These are phyloP conservation scores for Pristionchus pacificus DNA, from an alignment of 1,140 invertebrate species.

Conservation along the genomic window DNA sequence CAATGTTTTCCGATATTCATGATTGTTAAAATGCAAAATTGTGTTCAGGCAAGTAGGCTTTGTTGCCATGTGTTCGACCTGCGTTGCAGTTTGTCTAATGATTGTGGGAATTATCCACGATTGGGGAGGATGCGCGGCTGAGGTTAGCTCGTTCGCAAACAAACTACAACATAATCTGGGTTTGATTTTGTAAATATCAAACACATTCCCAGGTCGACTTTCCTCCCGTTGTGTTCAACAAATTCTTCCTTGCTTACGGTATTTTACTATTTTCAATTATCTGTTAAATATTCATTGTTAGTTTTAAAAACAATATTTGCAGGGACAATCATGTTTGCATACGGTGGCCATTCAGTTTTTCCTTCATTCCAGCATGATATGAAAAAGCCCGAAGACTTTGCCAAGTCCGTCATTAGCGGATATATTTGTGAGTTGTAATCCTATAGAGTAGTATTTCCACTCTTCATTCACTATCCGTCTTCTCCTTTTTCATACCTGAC, in stretches of 20 bases:
- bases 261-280: background rate
- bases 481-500: too few relatives aligned
- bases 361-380: slow-evolving; percentile 60
- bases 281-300: too few relatives aligned
- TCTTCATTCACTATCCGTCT: too few relatives aligned
- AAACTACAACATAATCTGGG: too few relatives aligned
- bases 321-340: slow-evolving; percentile 58
- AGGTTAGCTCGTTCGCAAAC: slow-evolving; percentile 10
- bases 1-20: background rate
- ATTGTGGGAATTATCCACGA: slow-evolving; percentile 16
- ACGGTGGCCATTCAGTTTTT: slow-evolving; percentile 58
- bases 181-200: too few relatives aligned
- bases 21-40: too few relatives aligned
- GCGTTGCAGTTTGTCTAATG: slow-evolving; percentile 14
- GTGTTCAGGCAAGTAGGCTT: slow-evolving; percentile 18
- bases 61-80: slow-evolving; percentile 20
- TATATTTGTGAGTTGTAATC: slow-evolving; percentile 13
- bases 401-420: slow-evolving; percentile 5
- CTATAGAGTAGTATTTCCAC: too few relatives aligned
- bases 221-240: background rate
- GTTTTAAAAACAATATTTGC: slow-evolving; percentile 38
- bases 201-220: background rate
- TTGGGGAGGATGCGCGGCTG: slow-evolving; percentile 25
- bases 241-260: background rate
- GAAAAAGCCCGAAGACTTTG: slow-evolving; percentile 42